Conservation (phyloP, 2,113 vertebrate species). For the Seriola aureovittata region DNA sequence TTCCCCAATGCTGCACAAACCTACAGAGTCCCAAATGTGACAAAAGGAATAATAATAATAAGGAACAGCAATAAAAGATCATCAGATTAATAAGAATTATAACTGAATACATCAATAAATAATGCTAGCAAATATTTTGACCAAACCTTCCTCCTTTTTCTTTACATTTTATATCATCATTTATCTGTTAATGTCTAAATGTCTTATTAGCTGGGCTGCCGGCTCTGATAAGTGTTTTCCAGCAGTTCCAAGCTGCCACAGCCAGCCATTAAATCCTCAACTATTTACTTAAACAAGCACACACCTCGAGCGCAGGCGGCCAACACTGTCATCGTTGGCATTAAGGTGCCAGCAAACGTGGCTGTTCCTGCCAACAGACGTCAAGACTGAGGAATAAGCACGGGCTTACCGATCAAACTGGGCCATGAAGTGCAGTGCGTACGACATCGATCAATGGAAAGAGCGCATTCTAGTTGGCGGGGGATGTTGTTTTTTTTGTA, state of each 20-base stretch:
- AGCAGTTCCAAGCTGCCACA: neutral
- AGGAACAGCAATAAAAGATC: too few relatives aligned
- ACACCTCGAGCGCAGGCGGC: neutral
- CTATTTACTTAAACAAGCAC: constrained; percentile 22
- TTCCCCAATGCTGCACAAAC: too few relatives aligned
- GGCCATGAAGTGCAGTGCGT: neutral
- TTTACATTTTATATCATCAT: too few relatives aligned
- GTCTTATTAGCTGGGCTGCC: neutral
- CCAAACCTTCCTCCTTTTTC: too few relatives aligned
- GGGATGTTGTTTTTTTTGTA: neutral
- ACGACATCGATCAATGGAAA: constrained; percentile 19
- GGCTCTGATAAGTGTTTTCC: neutral
- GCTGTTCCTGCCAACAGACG: constrained; percentile 25
- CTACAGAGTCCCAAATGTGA: neutral
- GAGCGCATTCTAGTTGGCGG: neutral
- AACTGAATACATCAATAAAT: too few relatives aligned
- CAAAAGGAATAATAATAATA: too few relatives aligned
- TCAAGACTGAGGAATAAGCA: constrained; percentile 27
- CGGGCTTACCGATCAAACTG: neutral
- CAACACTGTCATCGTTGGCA: neutral
- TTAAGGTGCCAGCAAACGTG: neutral
- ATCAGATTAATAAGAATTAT: too few relatives aligned
- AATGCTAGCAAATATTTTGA: too few relatives aligned
- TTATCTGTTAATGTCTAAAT: neutral
- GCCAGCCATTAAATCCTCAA: constrained; percentile 23